A percentile compares a stretch with the other conserved stretches of the same genome.
Evolutionary conservation across 2,888 invertebrate species (phyloP).

Genomic region (Dasysyrphus albostriatus): DNA sequence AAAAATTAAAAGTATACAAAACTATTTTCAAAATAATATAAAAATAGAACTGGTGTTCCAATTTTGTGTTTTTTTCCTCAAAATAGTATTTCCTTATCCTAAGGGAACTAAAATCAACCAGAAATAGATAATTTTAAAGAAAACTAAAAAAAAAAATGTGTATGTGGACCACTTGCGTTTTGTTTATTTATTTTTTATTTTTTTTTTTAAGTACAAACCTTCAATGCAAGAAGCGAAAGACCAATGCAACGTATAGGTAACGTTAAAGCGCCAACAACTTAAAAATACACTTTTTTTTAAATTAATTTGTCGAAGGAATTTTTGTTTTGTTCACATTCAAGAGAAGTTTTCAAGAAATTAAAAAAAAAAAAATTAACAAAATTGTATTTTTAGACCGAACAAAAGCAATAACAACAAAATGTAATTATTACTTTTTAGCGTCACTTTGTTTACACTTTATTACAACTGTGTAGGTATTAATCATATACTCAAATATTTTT

Average conservation of each 20-base stretch:
- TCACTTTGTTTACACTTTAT: slow-evolving; percentile 61
- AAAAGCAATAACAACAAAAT: slow-evolving; percentile 21
- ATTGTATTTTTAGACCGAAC: slow-evolving; percentile 39
- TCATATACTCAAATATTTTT: neutral
- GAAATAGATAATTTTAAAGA: neutral
- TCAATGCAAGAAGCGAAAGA: slow-evolving; percentile 35
- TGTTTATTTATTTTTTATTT: neutral
- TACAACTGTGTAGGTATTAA: neutral
- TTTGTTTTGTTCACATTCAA: slow-evolving; percentile 24
- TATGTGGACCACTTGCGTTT: slow-evolving; percentile 1
- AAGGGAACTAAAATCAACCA: slow-evolving; percentile 5
- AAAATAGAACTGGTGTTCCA: slow-evolving; percentile 25
- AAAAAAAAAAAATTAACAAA: slow-evolving; percentile 18
- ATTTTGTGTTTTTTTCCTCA: slow-evolving; percentile 19
- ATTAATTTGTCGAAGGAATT: slow-evolving; percentile 1
- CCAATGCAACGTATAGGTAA: slow-evolving; percentile 28
- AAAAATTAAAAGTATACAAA: neutral
- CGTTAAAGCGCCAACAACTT: slow-evolving; percentile 45
- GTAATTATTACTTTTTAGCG: slow-evolving; percentile 22
- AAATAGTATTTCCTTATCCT: neutral
- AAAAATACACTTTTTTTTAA: slow-evolving; percentile 42
- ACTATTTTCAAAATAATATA: neutral
- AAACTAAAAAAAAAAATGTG: neutral
- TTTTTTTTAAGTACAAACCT: slow-evolving; percentile 54
- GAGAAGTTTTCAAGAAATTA: slow-evolving; percentile 36